Conservation (phyloP, 2,113 vertebrate genomes). For the Psittacus erithacus region DNA sequence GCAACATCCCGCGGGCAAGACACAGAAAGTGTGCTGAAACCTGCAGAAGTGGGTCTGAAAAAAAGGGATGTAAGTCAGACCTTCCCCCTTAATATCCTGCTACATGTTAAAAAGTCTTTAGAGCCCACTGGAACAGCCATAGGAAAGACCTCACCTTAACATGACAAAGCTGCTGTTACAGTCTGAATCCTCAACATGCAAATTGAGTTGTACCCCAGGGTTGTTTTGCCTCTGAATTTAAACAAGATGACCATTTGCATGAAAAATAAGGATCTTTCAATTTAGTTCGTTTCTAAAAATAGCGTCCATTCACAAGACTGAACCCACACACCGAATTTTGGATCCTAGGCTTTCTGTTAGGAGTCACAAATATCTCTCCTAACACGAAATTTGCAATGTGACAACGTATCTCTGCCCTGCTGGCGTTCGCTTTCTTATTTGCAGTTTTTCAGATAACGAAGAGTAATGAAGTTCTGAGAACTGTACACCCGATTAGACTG, state of each 20-base stretch:
- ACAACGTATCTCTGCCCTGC: neutral
- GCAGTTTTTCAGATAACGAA: conserved; percentile 25
- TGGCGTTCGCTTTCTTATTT: neutral
- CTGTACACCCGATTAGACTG: neutral
- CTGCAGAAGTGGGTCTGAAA: conserved; percentile 33
- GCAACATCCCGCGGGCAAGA: conserved; percentile 9
- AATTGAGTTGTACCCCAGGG: conserved; percentile 28
- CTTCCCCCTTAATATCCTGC: conserved; percentile 57
- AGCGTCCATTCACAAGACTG: neutral
- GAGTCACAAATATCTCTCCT: neutral
- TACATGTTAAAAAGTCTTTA: conserved; percentile 45
- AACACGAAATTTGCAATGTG: neutral
- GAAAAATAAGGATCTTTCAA: neutral
- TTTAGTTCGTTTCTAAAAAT: neutral
- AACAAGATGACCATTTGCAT: conserved; percentile 31
- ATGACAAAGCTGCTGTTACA: conserved; percentile 50
- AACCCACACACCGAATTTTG: neutral
- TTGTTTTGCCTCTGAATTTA: conserved; percentile 14
- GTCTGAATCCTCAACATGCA: conserved; percentile 52
- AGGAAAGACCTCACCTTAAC: conserved; percentile 65
- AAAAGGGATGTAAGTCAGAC: conserved; percentile 61
- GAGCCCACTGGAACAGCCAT: conserved; percentile 59
- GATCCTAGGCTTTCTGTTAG: neutral
- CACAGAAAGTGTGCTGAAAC: conserved; percentile 46
- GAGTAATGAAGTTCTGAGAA: conserved; percentile 36